Evolutionary conservation across 1,140 invertebrate species (phyloP).

Genomic region (Drosophila sucinea): DNA sequence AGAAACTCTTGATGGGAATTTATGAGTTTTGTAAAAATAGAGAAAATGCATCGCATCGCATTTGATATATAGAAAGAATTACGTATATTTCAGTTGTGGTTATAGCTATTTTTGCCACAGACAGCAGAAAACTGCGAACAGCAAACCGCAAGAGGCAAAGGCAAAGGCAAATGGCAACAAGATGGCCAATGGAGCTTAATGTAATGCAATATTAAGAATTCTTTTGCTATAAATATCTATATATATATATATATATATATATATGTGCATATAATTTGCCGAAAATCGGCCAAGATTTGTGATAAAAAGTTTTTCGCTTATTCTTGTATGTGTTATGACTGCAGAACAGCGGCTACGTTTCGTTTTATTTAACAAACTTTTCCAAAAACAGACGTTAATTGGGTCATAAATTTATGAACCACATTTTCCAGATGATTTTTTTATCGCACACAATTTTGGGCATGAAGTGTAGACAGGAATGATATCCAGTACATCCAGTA

Average conservation of each 20-base stretch:
- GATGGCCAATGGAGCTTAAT: conserved; percentile 61
- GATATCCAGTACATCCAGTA: background rate
- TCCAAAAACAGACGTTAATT: conserved; percentile 66
- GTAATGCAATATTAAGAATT: conserved; percentile 67
- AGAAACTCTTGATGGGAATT: conserved; percentile 24
- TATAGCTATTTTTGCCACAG: conserved; percentile 58
- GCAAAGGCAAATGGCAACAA: conserved; percentile 43
- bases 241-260: background rate
- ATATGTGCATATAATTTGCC: conserved; percentile 66
- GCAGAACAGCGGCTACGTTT: conserved; percentile 5
- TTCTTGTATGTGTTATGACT: conserved; percentile 49
- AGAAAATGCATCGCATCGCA: conserved; percentile 30
- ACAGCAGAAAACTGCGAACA: conserved; percentile 16
- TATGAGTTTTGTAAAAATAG: conserved; percentile 31
- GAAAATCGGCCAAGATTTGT: conserved; percentile 53
- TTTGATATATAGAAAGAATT: conserved; percentile 29
- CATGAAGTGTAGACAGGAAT: background rate
- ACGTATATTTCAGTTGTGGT: conserved; percentile 18
- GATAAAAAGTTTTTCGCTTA: conserved; percentile 56
- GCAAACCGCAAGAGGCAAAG: background rate
- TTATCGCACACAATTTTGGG: background rate
- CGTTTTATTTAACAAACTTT: conserved; percentile 29
- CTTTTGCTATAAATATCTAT: conserved; percentile 11
- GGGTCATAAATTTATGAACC: conserved; percentile 69
- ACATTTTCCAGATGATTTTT: conserved; percentile 68